A percentile compares a stretch with the other conserved stretches of the same genome.
These are phyloP conservation scores for Vidua chalybeata DNA, from an alignment of 2,113 vertebrate genomes.

Conservation along the genomic window DNA sequence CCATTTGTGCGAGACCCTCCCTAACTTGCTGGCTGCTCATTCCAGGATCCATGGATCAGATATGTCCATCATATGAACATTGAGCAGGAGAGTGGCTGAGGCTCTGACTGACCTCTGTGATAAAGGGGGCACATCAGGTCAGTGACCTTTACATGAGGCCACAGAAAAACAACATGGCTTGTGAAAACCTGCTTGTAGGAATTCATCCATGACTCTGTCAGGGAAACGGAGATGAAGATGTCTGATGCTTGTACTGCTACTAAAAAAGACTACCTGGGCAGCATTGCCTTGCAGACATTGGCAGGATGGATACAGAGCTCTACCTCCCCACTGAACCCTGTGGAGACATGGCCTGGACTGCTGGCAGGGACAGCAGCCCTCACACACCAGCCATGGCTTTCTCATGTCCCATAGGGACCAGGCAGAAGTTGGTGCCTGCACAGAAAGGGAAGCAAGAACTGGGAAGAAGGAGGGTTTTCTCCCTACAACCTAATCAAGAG, in stretches of 20 bases:
- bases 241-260: neutral
- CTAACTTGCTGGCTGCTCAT: neutral
- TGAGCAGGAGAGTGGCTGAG: neutral
- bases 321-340: neutral
- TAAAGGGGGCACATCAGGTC: neutral
- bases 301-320: neutral
- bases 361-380: neutral
- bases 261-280: neutral
- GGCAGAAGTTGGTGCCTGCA: neutral
- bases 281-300: neutral
- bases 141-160: neutral
- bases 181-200: neutral
- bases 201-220: neutral
- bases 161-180: neutral
- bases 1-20: neutral
- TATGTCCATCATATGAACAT: accelerated
- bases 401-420: neutral
- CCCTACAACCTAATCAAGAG: neutral
- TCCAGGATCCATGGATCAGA: neutral
- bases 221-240: neutral
- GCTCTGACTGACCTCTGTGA: neutral
- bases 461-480: neutral
- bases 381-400: neutral
- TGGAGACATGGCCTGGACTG: neutral
- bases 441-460: neutral